A percentile compares a stretch with the other conserved stretches of the same genome.
phyloP scores from a whole-genome alignment of 2,797 vertebrate species.

The Channa striata region DNA sequence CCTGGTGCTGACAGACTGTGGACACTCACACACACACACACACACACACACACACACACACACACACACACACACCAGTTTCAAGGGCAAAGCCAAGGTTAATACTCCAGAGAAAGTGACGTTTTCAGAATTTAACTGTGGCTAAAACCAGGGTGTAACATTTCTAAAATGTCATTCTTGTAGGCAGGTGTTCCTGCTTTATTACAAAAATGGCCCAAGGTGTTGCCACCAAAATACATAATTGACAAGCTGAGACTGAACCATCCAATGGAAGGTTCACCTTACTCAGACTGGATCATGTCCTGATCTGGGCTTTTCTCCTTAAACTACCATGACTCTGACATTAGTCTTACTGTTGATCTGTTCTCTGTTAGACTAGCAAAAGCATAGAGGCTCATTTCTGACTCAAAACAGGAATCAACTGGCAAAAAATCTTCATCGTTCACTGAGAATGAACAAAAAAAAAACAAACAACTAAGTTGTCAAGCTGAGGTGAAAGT shows the following conservation, averaged over 20 bases:
- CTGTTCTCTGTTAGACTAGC: background rate
- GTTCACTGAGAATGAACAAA: background rate
- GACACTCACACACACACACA: conserved; percentile 27
- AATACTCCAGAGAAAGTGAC: background rate
- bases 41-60: conserved; percentile 18
- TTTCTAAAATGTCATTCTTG: too few relatives aligned
- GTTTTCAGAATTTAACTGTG: background rate
- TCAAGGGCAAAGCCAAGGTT: conserved; percentile 36
- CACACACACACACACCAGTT: conserved; percentile 5
- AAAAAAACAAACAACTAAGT: background rate
- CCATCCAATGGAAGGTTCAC: background rate
- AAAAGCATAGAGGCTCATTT: background rate
- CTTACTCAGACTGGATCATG: conserved; percentile 1
- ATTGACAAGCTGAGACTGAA: background rate
- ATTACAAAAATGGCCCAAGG: background rate
- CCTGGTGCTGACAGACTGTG: conserved; percentile 38
- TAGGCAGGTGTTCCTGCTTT: background rate
- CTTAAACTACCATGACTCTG: background rate
- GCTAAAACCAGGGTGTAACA: too few relatives aligned
- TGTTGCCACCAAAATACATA: background rate
- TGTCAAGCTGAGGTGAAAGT: conserved; percentile 3
- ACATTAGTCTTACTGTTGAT: too few relatives aligned
- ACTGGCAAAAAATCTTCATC: background rate
- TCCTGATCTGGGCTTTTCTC: background rate
- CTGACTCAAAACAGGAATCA: background rate